Evolutionary conservation across 2,113 vertebrate genomes (phyloP), one percentile per base, ranked within the genome.

Genomic region (Tichodroma muraria): DNA sequence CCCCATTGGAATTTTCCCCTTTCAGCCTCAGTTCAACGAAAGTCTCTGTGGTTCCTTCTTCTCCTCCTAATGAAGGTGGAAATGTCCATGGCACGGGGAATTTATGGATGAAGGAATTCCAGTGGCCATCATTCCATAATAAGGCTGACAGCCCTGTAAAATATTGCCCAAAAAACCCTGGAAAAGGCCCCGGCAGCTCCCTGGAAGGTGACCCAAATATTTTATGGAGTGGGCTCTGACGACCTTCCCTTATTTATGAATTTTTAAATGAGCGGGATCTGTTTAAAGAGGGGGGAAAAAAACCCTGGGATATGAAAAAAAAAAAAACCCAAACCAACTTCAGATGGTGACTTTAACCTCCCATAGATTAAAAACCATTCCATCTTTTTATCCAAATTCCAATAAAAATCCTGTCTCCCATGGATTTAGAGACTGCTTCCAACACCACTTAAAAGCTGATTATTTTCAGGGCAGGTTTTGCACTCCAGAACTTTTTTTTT

Each of bases 281-380:
- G 77, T 81, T 88, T 65, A 89, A 94, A 61, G 82, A 21, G 27
- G 50, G 8, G 1, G 0, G 3, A 28, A 65, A 85, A 86, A 76
- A 16, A 42, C 1, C 1, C 30, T 10, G 33, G 47, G 23, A 90
- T 96, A 91, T 85, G 83, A 97, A 85, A 90, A 82, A 96, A 75
- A 63, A 63, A 63, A 33, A 44, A 30, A 54, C 15, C 65, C 66
- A 98, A 98, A 98, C 97, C 94, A 98, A 97, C 81, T 98, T 98
- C 98, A 98, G 97, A 98, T 98, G 97, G 97, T 6, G 80, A 95
- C 72, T 97, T 97, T 98, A 98, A 97, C 98, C 97, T 98, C 88
- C 89, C n/a, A 1, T 56, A 96, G 91, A 97, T 91, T 90, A 88
- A 92, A 96, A 96, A 93, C 57, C 95, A 95, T 96, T 97, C 96